phyloP scores from a whole-genome alignment of 2,797 vertebrate genomes.

The Characodon lateralis region DNA sequence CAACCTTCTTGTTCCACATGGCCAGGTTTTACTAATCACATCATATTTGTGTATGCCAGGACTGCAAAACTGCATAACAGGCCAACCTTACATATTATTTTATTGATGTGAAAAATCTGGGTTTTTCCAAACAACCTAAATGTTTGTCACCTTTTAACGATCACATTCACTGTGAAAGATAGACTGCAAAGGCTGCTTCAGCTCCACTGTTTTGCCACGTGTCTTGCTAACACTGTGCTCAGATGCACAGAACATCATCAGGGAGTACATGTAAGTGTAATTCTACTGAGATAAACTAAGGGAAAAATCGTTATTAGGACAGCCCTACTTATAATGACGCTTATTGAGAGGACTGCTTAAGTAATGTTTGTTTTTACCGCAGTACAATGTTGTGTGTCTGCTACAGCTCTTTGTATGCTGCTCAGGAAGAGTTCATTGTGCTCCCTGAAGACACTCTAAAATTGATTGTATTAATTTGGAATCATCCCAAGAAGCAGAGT shows the following conservation, averaged over 20 bases:
- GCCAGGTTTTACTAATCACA: too few relatives aligned
- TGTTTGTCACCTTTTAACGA: too few relatives aligned
- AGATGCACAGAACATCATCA: background rate
- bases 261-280: background rate
- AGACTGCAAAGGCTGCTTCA: too few relatives aligned
- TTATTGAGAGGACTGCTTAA: background rate
- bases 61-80: too few relatives aligned
- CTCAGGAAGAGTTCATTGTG: conserved; percentile 1
- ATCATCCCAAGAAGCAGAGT: conserved; percentile 22
- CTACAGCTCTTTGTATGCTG: background rate
- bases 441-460: conserved; percentile 9
- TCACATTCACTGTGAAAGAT: too few relatives aligned
- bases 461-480: conserved; percentile 29
- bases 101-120: too few relatives aligned
- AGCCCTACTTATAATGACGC: background rate
- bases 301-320: background rate
- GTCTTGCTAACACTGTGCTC: too few relatives aligned
- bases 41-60: too few relatives aligned
- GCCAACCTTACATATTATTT: too few relatives aligned
- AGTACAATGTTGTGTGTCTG: background rate
- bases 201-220: too few relatives aligned
- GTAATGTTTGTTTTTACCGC: background rate
- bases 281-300: background rate
- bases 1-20: too few relatives aligned
- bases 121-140: too few relatives aligned